Conservation (phyloP, 2,113 vertebrate genomes). For the Tetrax tetrax region DNA sequence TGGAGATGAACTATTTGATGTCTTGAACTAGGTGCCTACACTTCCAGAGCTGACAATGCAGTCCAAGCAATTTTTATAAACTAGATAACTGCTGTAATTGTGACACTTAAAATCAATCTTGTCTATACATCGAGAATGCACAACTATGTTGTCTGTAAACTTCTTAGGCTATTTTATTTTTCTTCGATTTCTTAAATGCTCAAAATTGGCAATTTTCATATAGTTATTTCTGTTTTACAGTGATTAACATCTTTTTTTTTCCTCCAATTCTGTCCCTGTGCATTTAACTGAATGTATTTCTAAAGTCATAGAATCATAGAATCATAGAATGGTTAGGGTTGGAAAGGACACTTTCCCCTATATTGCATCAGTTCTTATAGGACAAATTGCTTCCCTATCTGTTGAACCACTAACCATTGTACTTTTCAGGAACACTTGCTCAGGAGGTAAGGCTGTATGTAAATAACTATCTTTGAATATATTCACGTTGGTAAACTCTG, state of each 20-base stretch:
- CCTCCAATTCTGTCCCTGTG: not conserved
- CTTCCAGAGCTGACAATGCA: not conserved
- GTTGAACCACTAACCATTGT: not conserved
- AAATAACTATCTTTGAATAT: not conserved
- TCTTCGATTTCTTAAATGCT: not conserved
- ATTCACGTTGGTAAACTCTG: not conserved
- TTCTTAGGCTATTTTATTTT: not conserved
- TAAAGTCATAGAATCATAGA: not conserved
- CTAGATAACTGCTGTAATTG: not conserved
- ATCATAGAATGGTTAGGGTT: too few relatives aligned
- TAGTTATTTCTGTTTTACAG: not conserved
- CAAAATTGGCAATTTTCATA: not conserved
- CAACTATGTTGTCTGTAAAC: not conserved
- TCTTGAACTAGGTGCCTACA: not conserved
- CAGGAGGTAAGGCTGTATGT: not conserved
- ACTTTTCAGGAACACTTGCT: not conserved
- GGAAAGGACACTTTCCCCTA: not conserved
- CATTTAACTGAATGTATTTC: not conserved
- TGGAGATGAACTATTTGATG: not conserved
- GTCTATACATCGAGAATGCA: not conserved
- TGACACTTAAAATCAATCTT: slow-evolving; percentile 8
- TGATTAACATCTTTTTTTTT: not conserved
- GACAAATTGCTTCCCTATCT: not conserved
- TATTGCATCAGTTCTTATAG: not conserved
- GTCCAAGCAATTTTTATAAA: not conserved